Conservation (phyloP, 2,888 invertebrate species). For the Dryobotodes eremita region DNA sequence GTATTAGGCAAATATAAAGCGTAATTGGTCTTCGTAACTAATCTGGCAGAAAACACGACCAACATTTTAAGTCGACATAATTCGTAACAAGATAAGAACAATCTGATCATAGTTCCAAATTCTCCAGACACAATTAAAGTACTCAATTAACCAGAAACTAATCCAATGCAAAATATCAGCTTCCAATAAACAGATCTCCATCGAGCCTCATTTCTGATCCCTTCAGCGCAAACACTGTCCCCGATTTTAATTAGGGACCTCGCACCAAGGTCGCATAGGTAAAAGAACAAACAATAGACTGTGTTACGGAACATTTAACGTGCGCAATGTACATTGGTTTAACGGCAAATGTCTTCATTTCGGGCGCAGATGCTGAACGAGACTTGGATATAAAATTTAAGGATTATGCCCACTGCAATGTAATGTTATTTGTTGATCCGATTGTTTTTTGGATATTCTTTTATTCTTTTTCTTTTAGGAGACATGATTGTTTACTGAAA, state of each 20-base stretch:
- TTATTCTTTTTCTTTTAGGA: conserved; percentile 7
- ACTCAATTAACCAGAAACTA: conserved; percentile 5
- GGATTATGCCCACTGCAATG: conserved; percentile 62
- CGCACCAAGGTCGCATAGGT: conserved; percentile 56
- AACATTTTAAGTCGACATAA: not conserved
- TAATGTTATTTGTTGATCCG: conserved; percentile 48
- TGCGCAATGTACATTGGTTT: conserved; percentile 65
- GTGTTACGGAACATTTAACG: conserved; percentile 58
- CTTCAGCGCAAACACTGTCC: conserved; percentile 58
- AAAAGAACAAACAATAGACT: conserved; percentile 64
- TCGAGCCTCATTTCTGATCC: conserved; percentile 44
- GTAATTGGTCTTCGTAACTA: not conserved
- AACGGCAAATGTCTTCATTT: conserved; percentile 69
- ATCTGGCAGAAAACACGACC: not conserved
- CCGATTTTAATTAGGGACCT: conserved; percentile 61
- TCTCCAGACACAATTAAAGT: not conserved
- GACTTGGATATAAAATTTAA: conserved; percentile 69
- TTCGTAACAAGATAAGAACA: not conserved
- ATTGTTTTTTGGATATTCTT: conserved; percentile 33
- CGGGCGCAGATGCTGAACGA: conserved; percentile 64
- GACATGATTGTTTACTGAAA: conserved; percentile 6
- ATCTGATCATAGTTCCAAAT: not conserved
- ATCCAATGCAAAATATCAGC: conserved; percentile 19
- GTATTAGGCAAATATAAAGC: not conserved
- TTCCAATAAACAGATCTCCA: conserved; percentile 48